These are phyloP conservation scores for Phlogophora meticulosa DNA, from an alignment of 2,888 invertebrate genomes.

Conservation along the genomic window DNA sequence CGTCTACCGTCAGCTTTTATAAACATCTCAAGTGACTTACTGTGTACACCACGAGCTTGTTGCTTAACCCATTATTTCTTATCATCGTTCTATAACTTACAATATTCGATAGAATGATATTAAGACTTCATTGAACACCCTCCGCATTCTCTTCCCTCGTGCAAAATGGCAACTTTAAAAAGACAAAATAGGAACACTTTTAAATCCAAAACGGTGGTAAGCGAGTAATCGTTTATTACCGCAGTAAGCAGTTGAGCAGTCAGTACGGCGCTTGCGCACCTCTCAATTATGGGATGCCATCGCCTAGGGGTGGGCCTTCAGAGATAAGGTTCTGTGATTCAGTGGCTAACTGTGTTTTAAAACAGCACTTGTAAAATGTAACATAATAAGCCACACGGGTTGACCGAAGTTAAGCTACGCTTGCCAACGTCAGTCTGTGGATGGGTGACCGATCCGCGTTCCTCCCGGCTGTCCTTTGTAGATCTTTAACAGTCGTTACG, in stretches of 20 bases:
- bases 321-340: constrained; percentile 5
- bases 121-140: neutral
- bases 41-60: no score
- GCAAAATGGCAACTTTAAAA: constrained; percentile 12
- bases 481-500: no score
- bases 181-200: constrained; percentile 21
- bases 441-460: no score
- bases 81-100: no score
- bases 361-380: neutral
- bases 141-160: neutral
- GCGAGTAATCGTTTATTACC: constrained; percentile 54
- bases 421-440: no score
- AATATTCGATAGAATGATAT: neutral
- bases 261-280: constrained; percentile 48
- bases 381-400: no score
- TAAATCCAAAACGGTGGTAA: constrained; percentile 39
- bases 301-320: constrained; percentile 40
- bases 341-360: constrained; percentile 13
- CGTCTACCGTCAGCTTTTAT: no score
- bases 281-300: constrained; percentile 54
- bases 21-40: no score
- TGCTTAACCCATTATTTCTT: no score
- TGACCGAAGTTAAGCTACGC: no score
- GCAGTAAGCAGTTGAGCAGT: constrained; percentile 23
- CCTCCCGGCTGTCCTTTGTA: no score